A percentile compares a stretch with the other conserved stretches of the same genome.
Evolutionary conservation across 2,797 vertebrate genomes (phyloP).

Genomic region (Sparus aurata): DNA sequence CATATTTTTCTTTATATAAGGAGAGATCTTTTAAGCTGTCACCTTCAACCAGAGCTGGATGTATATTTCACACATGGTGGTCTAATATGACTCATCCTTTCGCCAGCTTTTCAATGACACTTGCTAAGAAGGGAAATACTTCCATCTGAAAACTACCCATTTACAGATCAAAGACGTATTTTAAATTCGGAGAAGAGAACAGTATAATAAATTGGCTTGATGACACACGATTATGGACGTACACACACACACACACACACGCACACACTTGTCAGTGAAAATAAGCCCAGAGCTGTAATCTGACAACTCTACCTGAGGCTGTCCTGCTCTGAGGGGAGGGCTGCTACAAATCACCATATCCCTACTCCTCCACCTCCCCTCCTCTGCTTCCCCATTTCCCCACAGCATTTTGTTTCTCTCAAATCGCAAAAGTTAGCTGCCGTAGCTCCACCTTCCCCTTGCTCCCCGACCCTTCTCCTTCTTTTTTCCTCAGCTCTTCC

Average conservation of each 20-base stretch:
- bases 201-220: conserved; percentile 6
- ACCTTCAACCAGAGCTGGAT: conserved; percentile 31
- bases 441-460: conserved; percentile 34
- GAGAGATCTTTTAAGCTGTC: conserved; percentile 32
- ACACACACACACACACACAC: no score
- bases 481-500: conserved; percentile 17
- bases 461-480: conserved; percentile 20
- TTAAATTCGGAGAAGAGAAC: not conserved
- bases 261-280: conserved; percentile 12
- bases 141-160: conserved; percentile 25
- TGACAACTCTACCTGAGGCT: conserved; percentile 61
- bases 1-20: conserved; percentile 8
- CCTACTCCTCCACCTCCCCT: conserved; percentile 35
- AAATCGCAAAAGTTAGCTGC: conserved; percentile 69
- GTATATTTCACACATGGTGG: conserved; percentile 37
- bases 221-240: conserved; percentile 8
- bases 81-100: conserved; percentile 56
- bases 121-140: conserved; percentile 7
- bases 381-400: conserved; percentile 53
- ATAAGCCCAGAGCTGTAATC: conserved; percentile 48
- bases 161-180: not conserved
- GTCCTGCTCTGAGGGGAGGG: conserved; percentile 45
- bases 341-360: conserved; percentile 56
- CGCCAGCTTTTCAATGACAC: conserved; percentile 43
- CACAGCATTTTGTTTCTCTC: conserved; percentile 71